These are phyloP conservation scores for Zaprionus nigranus DNA, from an alignment of 1,140 invertebrate genomes.

Conservation along the genomic window DNA sequence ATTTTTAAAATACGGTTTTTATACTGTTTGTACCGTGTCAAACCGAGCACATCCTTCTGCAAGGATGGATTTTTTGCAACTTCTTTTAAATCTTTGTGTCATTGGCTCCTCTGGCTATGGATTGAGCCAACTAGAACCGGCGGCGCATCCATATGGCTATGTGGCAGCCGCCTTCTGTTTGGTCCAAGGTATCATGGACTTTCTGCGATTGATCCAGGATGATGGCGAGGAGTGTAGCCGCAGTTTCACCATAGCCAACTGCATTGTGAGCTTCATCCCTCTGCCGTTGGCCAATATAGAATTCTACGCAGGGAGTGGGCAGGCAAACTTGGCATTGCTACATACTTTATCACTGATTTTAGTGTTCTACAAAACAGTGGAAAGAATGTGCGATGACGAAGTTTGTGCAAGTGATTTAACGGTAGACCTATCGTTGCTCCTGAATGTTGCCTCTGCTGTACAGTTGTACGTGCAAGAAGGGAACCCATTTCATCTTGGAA, in stretches of 20 bases:
- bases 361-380: conserved; percentile 61
- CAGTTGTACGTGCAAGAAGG: conserved; percentile 49
- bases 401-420: conserved; percentile 37
- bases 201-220: conserved; percentile 18
- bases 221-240: conserved; percentile 37
- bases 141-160: conserved; percentile 58
- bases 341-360: conserved; percentile 60
- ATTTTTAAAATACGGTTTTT: background rate
- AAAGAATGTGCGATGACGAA: conserved; percentile 52
- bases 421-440: conserved; percentile 62
- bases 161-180: conserved; percentile 58
- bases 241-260: conserved; percentile 34
- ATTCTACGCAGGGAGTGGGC: conserved; percentile 42
- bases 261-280: conserved; percentile 47
- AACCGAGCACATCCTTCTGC: too few relatives aligned
- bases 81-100: conserved; percentile 37
- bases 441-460: conserved; percentile 52
- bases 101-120: conserved; percentile 49
- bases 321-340: conserved; percentile 34
- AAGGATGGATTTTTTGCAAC: conserved; percentile 24
- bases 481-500: conserved; percentile 35
- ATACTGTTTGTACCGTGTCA: background rate
- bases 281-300: conserved; percentile 62
- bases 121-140: conserved; percentile 32
- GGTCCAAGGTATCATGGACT: conserved; percentile 55